phyloP scores from a whole-genome alignment of 2,113 vertebrate genomes.

The Orycteropus afer region DNA sequence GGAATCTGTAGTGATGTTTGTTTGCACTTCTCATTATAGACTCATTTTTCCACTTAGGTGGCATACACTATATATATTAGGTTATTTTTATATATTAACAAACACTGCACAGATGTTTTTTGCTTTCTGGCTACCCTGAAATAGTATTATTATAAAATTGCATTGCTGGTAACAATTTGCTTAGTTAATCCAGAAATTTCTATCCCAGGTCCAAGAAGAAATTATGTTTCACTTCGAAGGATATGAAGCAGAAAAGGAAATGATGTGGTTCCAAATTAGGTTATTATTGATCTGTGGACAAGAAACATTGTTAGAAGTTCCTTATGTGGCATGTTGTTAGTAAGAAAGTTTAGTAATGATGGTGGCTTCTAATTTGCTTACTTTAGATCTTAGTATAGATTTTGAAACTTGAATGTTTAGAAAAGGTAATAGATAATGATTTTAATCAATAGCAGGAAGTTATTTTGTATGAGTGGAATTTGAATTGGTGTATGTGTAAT shows the following conservation, averaged over 20 bases:
- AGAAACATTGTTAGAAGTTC: constrained; percentile 50
- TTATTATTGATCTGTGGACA: constrained; percentile 57
- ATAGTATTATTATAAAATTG: constrained; percentile 74
- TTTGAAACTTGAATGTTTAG: not conserved
- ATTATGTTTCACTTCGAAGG: constrained; percentile 72
- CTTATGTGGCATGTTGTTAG: constrained; percentile 28
- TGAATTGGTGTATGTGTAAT: not conserved
- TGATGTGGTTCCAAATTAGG: constrained; percentile 60
- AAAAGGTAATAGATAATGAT: not conserved
- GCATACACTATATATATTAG: not conserved
- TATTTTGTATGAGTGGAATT: not conserved
- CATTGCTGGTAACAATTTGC: constrained; percentile 77
- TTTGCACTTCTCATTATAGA: constrained; percentile 21
- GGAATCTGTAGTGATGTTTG: not conserved
- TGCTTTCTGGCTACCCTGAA: constrained; percentile 59
- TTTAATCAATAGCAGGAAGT: not conserved
- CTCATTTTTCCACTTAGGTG: constrained; percentile 55
- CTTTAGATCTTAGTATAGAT: not conserved
- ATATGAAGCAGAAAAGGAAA: constrained; percentile 65
- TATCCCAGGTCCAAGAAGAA: constrained; percentile 52
- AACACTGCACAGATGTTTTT: constrained; percentile 61
- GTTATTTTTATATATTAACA: constrained; percentile 66
- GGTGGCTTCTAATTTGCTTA: constrained; percentile 5
- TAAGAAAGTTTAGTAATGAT: not conserved
- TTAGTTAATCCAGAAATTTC: constrained; percentile 77